These are phyloP conservation scores for Ploceus nigricollis DNA, from an alignment of 2,113 vertebrate species.

Conservation along the genomic window DNA sequence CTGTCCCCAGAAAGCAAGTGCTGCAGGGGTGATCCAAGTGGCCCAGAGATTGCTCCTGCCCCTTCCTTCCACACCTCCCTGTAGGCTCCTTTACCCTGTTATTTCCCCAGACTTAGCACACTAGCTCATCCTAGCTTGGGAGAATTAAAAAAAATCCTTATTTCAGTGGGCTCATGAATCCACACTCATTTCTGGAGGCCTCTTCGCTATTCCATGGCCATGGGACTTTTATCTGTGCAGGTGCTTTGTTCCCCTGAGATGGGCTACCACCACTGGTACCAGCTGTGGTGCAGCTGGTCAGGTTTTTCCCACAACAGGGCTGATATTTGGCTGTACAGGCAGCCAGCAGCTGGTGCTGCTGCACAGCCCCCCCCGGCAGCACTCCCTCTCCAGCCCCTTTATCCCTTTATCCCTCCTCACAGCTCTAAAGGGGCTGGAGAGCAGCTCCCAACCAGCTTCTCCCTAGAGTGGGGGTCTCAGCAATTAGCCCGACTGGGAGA, in stretches of 20 bases:
- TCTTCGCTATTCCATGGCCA: neutral
- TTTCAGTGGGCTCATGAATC: neutral
- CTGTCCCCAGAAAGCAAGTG: accelerated
- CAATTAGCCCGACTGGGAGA: neutral
- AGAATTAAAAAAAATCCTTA: neutral
- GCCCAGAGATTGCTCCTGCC: neutral
- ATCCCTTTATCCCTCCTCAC: neutral
- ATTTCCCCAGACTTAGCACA: neutral
- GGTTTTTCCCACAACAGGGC: neutral
- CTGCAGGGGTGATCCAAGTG: neutral
- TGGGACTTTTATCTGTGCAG: neutral
- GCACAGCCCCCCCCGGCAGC: neutral
- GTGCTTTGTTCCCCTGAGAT: neutral
- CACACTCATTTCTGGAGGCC: neutral
- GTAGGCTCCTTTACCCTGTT: neutral
- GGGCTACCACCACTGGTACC: neutral
- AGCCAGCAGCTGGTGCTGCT: neutral
- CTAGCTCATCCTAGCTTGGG: neutral
- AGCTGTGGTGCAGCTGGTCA: neutral
- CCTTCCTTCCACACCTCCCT: neutral
- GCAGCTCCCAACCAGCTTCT: neutral
- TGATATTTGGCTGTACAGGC: neutral
- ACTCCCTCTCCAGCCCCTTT: neutral
- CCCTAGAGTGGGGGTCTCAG: neutral
- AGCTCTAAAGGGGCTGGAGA: neutral